A percentile compares a stretch with the other conserved stretches of the same genome.
Evolutionary conservation across 2,113 vertebrate genomes (phyloP).

Genomic region (Vicugna pacos): DNA sequence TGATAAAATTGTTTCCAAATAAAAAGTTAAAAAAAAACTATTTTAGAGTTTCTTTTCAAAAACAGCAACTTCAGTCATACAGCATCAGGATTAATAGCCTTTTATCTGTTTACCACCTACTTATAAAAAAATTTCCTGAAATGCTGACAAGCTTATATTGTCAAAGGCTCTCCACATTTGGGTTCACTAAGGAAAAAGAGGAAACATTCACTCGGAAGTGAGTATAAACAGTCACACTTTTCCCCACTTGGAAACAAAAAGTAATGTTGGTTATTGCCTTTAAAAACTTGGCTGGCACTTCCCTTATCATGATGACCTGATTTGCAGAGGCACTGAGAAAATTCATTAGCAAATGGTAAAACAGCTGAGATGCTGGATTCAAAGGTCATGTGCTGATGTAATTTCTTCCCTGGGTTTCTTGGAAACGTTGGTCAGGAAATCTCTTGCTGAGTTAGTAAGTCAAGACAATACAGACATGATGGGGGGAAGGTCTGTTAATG

Average conservation of each 20-base stretch:
- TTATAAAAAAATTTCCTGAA: background rate
- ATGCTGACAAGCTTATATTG: background rate
- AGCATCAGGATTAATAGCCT: background rate
- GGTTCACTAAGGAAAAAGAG: background rate
- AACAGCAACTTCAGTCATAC: background rate
- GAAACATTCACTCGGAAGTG: conserved; percentile 38
- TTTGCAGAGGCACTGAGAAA: background rate
- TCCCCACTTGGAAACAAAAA: conserved; percentile 58
- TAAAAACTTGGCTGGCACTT: background rate
- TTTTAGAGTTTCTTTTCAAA: background rate
- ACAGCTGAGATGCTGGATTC: background rate
- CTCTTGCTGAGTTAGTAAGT: conserved; percentile 41
- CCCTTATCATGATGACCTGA: background rate
- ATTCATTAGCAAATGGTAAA: conserved; percentile 30
- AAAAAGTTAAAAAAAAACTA: background rate
- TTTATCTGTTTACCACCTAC: background rate
- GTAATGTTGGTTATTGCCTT: background rate
- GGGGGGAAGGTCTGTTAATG: background rate
- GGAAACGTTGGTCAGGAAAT: conserved; percentile 61
- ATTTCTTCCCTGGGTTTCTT: conserved; percentile 51
- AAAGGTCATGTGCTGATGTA: background rate
- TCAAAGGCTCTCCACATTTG: background rate
- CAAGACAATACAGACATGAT: background rate
- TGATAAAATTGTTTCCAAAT: conserved; percentile 27
- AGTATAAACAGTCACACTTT: conserved; percentile 41